A percentile compares a stretch with the other conserved stretches of the same genome.
These are phyloP conservation scores for Channa maculata DNA, from an alignment of 2,113 vertebrate species.

Conservation along the genomic window DNA sequence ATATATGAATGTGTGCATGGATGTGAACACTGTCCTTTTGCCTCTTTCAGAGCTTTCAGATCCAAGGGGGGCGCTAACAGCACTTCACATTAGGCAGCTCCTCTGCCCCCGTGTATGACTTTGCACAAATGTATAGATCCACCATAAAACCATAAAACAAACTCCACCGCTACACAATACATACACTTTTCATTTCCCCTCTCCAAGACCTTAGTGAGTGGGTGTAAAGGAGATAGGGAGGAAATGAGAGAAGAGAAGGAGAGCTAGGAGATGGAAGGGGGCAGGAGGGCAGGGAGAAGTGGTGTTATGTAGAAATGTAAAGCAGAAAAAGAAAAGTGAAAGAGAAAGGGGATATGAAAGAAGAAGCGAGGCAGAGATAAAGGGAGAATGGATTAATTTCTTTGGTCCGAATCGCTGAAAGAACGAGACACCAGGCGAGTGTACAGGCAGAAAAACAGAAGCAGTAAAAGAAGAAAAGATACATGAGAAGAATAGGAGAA, in stretches of 20 bases:
- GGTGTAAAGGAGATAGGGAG: constrained; percentile 22
- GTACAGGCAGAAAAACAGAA: constrained; percentile 19
- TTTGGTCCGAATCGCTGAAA: constrained; percentile 32
- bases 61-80: constrained; percentile 48
- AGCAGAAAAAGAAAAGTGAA: constrained; percentile 14
- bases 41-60: constrained; percentile 27
- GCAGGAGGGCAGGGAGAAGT: constrained; percentile 26
- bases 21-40: not conserved
- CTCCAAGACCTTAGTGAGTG: constrained; percentile 47
- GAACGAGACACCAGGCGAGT: constrained; percentile 7
- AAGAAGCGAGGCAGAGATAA: constrained; percentile 40
- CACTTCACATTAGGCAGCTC: constrained; percentile 50
- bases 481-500: constrained; percentile 51
- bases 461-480: constrained; percentile 2
- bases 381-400: constrained; percentile 39
- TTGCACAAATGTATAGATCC: constrained; percentile 67
- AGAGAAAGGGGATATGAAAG: constrained; percentile 26
- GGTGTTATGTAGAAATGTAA: constrained; percentile 43
- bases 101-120: constrained; percentile 55
- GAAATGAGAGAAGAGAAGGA: constrained; percentile 19
- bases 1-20: constrained; percentile 1
- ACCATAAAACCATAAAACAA: constrained; percentile 76
- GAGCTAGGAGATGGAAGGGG: not conserved
- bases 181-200: constrained; percentile 65
- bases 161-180: constrained; percentile 60